Conservation (phyloP, 2,113 vertebrate species). For the Hippocampus abdominalis region DNA sequence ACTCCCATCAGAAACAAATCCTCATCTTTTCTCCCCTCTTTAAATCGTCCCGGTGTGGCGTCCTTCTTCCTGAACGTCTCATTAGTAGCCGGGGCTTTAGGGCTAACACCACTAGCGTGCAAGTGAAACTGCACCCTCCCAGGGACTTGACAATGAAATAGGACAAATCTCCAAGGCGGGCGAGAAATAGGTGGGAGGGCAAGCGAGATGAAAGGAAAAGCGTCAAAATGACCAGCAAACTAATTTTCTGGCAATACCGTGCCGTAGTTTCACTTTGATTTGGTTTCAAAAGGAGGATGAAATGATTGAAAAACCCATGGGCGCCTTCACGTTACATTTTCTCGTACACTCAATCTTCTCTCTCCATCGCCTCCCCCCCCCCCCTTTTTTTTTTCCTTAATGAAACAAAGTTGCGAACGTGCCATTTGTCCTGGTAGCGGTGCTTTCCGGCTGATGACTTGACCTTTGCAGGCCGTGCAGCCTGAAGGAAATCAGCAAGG, state of each 20-base stretch:
- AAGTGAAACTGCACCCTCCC: slow-evolving; percentile 23
- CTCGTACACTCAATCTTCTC: slow-evolving; percentile 17
- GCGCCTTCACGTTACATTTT: slow-evolving; percentile 13
- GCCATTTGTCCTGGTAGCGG: slow-evolving; percentile 41
- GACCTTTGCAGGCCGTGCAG: slow-evolving; percentile 48
- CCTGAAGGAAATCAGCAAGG: slow-evolving; percentile 22
- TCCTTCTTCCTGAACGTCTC: slow-evolving; percentile 55
- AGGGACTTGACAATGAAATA: slow-evolving; percentile 42
- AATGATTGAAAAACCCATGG: background rate
- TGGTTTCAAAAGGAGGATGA: background rate
- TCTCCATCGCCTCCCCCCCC: background rate
- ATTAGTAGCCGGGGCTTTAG: slow-evolving; percentile 51
- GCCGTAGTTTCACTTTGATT: background rate
- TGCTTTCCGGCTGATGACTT: slow-evolving; percentile 48
- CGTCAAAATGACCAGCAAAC: slow-evolving; percentile 20
- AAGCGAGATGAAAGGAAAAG: slow-evolving; percentile 1
- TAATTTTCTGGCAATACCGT: background rate
- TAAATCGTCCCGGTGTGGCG: slow-evolving; percentile 34
- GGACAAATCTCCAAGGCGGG: slow-evolving; percentile 38
- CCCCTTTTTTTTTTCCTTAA: slow-evolving; percentile 4
- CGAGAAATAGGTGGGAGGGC: slow-evolving; percentile 11
- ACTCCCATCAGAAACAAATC: slow-evolving; percentile 50
- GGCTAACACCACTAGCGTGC: slow-evolving; percentile 44
- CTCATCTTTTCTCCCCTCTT: slow-evolving; percentile 38
- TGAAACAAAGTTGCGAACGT: slow-evolving; percentile 26